Conservation (phyloP, 2,797 vertebrate species). For the Morus bassanus region DNA sequence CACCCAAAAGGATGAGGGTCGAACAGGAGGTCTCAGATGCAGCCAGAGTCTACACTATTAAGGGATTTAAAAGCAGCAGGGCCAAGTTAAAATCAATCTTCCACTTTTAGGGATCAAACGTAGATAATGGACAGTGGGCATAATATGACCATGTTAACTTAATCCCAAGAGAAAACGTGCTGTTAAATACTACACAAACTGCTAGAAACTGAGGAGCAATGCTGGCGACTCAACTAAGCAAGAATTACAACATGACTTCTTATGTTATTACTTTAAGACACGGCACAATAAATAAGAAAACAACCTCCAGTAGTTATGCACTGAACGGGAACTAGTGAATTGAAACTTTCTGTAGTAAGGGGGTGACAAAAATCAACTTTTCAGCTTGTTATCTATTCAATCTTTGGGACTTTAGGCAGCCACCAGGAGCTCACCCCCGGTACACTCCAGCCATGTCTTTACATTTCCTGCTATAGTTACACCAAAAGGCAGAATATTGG, state of each 20-base stretch:
- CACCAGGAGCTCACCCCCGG: background rate
- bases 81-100: slow-evolving; percentile 22
- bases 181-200: background rate
- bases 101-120: background rate
- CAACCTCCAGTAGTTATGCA: background rate
- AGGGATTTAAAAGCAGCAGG: slow-evolving; percentile 32
- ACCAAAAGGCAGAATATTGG: background rate
- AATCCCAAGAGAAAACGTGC: background rate
- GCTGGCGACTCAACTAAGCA: background rate
- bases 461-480: background rate
- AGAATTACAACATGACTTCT: background rate
- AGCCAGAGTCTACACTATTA: background rate
- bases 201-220: background rate
- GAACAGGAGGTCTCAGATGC: background rate
- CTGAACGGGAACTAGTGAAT: background rate
- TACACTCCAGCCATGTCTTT: background rate
- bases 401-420: background rate
- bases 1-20: background rate
- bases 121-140: background rate
- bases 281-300: background rate
- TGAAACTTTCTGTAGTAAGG: background rate
- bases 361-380: background rate
- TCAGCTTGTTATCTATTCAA: background rate
- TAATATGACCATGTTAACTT: background rate
- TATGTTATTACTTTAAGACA: background rate